Percentiles rank a stretch among this genome's conserved stretches.
phyloP scores from a whole-genome alignment of 2,888 invertebrate genomes.

The Troides helena region DNA sequence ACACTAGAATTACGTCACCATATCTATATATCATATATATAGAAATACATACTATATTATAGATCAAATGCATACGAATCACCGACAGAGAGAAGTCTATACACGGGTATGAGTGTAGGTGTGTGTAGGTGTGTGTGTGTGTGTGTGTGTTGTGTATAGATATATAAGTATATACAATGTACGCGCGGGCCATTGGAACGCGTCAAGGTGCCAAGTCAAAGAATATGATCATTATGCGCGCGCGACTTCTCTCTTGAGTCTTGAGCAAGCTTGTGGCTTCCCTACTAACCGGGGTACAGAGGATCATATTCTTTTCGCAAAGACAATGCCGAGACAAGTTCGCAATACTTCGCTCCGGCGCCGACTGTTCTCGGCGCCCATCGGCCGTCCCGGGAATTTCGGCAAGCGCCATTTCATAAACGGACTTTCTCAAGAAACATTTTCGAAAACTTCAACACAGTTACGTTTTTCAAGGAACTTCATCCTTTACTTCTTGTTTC shows the following conservation, averaged over 20 bases:
- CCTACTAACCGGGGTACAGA: conserved; percentile 43
- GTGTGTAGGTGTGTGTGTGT: no score
- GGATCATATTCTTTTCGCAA: conserved; percentile 77
- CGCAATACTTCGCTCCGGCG: conserved; percentile 56
- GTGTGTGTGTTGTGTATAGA: no score
- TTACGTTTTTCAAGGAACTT: conserved; percentile 81
- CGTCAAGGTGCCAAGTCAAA: conserved; percentile 44
- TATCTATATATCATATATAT: conserved; percentile 57
- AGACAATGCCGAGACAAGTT: conserved; percentile 52
- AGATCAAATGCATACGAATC: conserved; percentile 59
- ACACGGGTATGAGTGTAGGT: not conserved
- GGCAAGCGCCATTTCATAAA: conserved; percentile 70
- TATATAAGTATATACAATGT: no score
- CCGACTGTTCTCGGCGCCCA: conserved; percentile 55
- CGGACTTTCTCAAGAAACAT: conserved; percentile 73
- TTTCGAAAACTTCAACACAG: conserved; percentile 79
- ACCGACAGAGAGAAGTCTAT: conserved; percentile 42
- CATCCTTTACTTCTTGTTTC: conserved; percentile 92
- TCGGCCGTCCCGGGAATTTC: conserved; percentile 59
- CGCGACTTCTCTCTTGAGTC: conserved; percentile 64
- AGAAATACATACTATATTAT: conserved; percentile 56
- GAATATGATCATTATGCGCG: conserved; percentile 68
- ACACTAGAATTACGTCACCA: conserved; percentile 65
- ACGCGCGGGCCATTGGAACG: conserved; percentile 30
- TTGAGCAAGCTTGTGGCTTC: conserved; percentile 58